Conservation (phyloP, 1,140 invertebrate genomes). For the Aphis craccivora region DNA sequence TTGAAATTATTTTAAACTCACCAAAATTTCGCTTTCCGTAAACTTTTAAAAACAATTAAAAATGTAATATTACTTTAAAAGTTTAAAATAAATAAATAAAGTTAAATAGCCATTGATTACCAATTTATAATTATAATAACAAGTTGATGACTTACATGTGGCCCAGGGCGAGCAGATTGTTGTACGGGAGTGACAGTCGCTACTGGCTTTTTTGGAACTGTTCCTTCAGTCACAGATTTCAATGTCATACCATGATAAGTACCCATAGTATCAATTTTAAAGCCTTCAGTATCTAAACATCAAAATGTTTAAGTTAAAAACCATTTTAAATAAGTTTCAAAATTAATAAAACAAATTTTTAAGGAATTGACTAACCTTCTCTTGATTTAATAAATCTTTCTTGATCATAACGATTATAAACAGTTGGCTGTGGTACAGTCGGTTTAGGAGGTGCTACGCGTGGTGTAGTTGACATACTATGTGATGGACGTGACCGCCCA, state of each 20-base stretch:
- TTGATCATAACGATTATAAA: constrained; percentile 98
- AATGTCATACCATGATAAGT: constrained; percentile 97
- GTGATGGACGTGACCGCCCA: constrained; percentile 71
- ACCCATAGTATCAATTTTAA: constrained; percentile 97
- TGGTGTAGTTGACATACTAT: constrained; percentile 72
- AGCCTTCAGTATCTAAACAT: constrained; percentile 88
- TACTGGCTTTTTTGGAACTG: constrained; percentile 70
- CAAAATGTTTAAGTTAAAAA: constrained; percentile 18
- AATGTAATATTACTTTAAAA: neutral
- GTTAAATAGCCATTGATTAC: neutral
- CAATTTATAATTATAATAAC: neutral
- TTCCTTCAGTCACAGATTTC: constrained; percentile 95
- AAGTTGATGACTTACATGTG: constrained; percentile 12
- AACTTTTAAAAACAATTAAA: constrained; percentile 26
- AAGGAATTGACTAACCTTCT: constrained; percentile 70
- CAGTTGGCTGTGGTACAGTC: constrained; percentile 73
- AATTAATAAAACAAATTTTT: constrained; percentile 22
- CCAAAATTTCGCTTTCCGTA: constrained; percentile 28
- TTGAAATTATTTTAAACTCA: constrained; percentile 1
- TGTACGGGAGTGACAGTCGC: constrained; percentile 65
- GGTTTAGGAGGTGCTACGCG: constrained; percentile 73
- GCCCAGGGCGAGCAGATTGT: constrained; percentile 57
- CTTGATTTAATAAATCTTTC: constrained; percentile 91
- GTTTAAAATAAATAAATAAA: neutral
- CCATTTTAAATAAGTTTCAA: constrained; percentile 33